Evolutionary conservation across 2,797 vertebrate species (phyloP).

Genomic region (Alosa sapidissima): DNA sequence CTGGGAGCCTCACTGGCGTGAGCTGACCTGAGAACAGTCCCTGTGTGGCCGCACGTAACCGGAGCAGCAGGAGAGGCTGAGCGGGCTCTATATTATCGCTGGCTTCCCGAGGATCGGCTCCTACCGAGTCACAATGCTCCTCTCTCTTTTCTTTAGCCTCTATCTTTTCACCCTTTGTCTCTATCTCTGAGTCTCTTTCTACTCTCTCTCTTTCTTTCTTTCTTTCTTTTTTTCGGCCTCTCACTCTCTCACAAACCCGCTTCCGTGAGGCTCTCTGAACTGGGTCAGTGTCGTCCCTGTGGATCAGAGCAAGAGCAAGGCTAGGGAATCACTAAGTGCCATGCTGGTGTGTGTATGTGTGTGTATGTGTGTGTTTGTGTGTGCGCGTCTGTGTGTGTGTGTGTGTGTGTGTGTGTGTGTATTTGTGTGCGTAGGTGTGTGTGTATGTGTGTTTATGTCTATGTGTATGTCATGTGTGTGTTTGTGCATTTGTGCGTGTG

Average conservation of each 20-base stretch:
- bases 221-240: neutral
- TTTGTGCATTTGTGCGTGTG: neutral
- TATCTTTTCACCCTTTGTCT: slow-evolving; percentile 33
- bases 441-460: neutral
- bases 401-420: slow-evolving; percentile 19
- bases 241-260: neutral
- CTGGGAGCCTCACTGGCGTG: neutral
- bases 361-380: slow-evolving; percentile 1
- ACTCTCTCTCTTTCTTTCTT: neutral
- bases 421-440: neutral
- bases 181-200: slow-evolving; percentile 6
- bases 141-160: slow-evolving; percentile 20
- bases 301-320: slow-evolving; percentile 47
- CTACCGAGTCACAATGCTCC: neutral
- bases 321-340: slow-evolving; percentile 23
- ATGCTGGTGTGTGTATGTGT: slow-evolving; percentile 2
- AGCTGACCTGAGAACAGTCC: slow-evolving; percentile 22
- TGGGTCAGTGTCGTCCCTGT: slow-evolving; percentile 67
- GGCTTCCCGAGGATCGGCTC: slow-evolving; percentile 13
- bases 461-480: neutral
- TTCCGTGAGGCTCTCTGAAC: slow-evolving; percentile 57
- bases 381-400: neutral
- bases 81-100: slow-evolving; percentile 10
- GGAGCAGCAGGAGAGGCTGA: slow-evolving; percentile 12
- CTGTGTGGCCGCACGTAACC: neutral